Conservation (phyloP, 2,797 vertebrate species). For the Lophius americanus region DNA sequence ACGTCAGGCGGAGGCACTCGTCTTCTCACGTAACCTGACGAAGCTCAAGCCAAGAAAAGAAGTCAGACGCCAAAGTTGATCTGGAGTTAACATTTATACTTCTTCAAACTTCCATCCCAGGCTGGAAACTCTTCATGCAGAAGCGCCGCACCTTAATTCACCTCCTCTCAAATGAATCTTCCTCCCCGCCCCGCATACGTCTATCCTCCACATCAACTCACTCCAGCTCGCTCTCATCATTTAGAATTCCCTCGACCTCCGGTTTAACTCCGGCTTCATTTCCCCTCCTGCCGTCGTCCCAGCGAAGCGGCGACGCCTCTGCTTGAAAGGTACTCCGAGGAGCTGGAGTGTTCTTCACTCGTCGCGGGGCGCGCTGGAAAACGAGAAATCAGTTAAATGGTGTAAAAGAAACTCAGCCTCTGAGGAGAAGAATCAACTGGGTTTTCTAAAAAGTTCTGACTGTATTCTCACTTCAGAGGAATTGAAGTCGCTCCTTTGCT, state of each 20-base stretch:
- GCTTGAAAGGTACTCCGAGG: constrained; percentile 35
- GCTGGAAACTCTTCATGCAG: constrained; percentile 12
- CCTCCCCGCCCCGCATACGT: not conserved
- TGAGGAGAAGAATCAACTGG: constrained; percentile 16
- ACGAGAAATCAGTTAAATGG: constrained; percentile 16
- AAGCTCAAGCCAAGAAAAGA: not conserved
- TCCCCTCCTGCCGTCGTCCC: constrained; percentile 30
- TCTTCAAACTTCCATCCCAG: constrained; percentile 17
- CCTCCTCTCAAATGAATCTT: not conserved
- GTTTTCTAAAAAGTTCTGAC: constrained; percentile 11
- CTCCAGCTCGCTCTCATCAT: constrained; percentile 24
- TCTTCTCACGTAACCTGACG: not conserved
- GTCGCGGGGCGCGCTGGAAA: constrained; percentile 6
- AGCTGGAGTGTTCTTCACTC: constrained; percentile 11
- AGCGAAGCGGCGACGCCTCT: constrained; percentile 1
- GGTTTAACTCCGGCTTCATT: constrained; percentile 37
- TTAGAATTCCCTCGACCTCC: constrained; percentile 35
- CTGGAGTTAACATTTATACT: not conserved
- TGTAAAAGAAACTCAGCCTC: constrained; percentile 39
- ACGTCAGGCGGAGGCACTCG: not conserved
- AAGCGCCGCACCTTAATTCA: constrained; percentile 14
- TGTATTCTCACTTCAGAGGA: constrained; percentile 11
- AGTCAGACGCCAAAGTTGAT: constrained; percentile 5
- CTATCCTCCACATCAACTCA: constrained; percentile 17
- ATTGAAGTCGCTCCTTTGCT: constrained; percentile 21